Percentiles rank a stretch among this genome's conserved stretches.
Evolutionary conservation across 2,113 vertebrate species (phyloP).

Genomic region (Typhlomys cinereus): DNA sequence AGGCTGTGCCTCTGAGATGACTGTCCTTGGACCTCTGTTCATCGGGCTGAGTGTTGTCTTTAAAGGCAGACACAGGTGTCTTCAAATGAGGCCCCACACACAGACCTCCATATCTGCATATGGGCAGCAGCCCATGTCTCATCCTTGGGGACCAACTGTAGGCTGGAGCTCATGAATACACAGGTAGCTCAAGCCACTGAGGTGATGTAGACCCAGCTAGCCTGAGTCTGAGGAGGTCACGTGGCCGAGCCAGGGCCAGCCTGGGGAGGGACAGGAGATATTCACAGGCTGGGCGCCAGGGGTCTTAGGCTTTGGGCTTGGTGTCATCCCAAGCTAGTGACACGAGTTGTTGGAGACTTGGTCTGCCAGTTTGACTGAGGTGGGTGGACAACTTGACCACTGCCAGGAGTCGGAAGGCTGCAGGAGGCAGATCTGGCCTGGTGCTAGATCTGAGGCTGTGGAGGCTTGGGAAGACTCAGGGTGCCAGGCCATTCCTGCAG

Average conservation of each 20-base stretch:
- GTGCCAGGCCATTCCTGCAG: not conserved
- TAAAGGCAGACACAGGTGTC: not conserved
- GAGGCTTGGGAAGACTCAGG: not conserved
- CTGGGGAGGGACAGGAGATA: not conserved
- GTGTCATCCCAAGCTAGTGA: not conserved
- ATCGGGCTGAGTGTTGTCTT: not conserved
- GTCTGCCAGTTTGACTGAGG: not conserved
- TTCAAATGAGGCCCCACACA: not conserved
- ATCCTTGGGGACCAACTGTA: not conserved
- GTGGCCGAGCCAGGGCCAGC: not conserved
- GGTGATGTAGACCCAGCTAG: not conserved
- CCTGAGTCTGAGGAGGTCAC: not conserved
- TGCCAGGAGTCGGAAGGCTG: not conserved
- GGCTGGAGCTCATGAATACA: not conserved
- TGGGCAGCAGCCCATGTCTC: not conserved
- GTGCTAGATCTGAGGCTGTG: not conserved
- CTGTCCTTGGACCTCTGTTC: not conserved
- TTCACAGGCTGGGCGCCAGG: not conserved
- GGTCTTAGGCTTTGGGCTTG: not conserved
- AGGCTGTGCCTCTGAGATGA: not conserved
- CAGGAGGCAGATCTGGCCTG: not conserved
- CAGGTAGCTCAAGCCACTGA: too few species aligned
- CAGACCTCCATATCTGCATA: not conserved
- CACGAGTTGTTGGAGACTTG: not conserved
- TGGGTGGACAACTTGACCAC: not conserved